Percentiles rank a stretch among this genome's conserved stretches.
These are phyloP conservation scores for Nymphalis polychloros DNA, from an alignment of 2,888 invertebrate species.

Conservation along the genomic window DNA sequence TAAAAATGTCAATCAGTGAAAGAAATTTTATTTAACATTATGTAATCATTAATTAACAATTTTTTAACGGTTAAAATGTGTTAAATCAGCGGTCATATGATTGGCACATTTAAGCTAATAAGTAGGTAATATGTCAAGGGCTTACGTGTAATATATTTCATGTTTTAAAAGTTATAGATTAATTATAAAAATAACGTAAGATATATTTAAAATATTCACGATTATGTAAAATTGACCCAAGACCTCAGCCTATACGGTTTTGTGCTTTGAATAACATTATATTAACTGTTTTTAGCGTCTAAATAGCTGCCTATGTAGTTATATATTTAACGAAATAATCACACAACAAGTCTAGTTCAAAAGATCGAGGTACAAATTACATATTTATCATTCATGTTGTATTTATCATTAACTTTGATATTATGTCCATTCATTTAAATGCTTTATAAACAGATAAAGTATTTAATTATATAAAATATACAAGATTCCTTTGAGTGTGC, in stretches of 20 bases:
- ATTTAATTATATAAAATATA: too few relatives aligned
- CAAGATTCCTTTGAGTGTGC: too few relatives aligned
- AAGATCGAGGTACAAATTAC: too few relatives aligned
- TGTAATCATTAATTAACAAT: neutral
- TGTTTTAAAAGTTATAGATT: conserved; percentile 1
- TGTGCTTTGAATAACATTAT: neutral
- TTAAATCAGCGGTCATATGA: neutral
- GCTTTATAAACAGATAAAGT: too few relatives aligned
- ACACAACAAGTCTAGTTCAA: too few relatives aligned
- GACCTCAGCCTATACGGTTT: neutral
- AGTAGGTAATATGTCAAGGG: neutral
- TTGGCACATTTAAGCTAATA: neutral
- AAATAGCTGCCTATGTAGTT: too few relatives aligned
- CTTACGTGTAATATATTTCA: neutral
- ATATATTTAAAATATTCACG: conserved; percentile 1
- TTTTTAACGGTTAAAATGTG: neutral
- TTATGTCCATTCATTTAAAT: too few relatives aligned
- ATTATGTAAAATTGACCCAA: conserved; percentile 3
- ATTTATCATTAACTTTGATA: too few relatives aligned
- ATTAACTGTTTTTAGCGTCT: neutral
- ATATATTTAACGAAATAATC: too few relatives aligned
- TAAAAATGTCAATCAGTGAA: neutral
- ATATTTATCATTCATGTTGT: too few relatives aligned
- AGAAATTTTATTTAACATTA: neutral
- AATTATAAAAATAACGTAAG: conserved; percentile 2